These are phyloP conservation scores for Drosophila lacertosa DNA, from an alignment of 1,140 invertebrate genomes.

Conservation along the genomic window DNA sequence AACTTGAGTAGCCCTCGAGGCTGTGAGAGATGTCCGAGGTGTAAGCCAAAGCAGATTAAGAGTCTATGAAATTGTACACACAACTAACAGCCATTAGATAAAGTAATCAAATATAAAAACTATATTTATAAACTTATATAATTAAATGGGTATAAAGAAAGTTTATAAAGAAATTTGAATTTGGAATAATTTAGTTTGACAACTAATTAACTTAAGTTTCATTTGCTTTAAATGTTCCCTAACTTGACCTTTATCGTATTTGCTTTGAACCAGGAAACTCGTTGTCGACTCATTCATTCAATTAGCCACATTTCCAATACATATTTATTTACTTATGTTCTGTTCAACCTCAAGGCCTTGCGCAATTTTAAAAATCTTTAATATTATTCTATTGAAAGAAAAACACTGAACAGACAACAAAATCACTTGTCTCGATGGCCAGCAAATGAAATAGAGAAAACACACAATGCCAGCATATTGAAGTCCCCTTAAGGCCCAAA, in stretches of 20 bases:
- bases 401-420: slow-evolving; percentile 24
- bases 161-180: too few species aligned
- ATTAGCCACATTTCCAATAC: background rate
- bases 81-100: background rate
- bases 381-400: slow-evolving; percentile 6
- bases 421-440: slow-evolving; percentile 17
- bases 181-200: too few species aligned
- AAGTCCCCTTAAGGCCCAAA: slow-evolving; percentile 8
- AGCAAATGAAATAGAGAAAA: background rate
- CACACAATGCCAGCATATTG: slow-evolving; percentile 21
- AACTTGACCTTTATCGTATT: too few species aligned
- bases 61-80: background rate
- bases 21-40: background rate
- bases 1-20: background rate
- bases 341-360: slow-evolving; percentile 25
- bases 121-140: too few species aligned
- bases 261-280: background rate
- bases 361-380: slow-evolving; percentile 16
- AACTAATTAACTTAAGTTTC: too few species aligned
- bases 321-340: slow-evolving; percentile 8
- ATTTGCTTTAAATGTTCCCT: too few species aligned
- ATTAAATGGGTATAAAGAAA: too few species aligned
- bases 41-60: background rate
- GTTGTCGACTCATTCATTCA: background rate
- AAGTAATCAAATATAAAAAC: background rate